Evolutionary conservation across 2,797 vertebrate species (phyloP), one percentile per base, ranked within the genome.

Genomic region (Gymnothorax reevesii): DNA sequence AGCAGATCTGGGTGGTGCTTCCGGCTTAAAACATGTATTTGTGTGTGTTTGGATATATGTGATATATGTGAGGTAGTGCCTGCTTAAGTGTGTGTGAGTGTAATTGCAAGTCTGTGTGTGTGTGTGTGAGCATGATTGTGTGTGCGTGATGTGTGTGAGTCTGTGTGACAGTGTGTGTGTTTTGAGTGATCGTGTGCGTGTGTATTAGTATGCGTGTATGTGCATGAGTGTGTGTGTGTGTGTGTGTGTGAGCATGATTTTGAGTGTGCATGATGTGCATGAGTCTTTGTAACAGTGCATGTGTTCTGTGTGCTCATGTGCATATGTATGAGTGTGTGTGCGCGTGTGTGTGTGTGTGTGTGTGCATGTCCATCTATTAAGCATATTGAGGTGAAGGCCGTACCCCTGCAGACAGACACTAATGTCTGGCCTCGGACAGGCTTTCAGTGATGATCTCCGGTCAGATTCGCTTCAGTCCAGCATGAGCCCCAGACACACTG

Each of bases 321-420:
- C 33, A 42, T 49, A 33, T 77, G 79, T 10, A 20, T 25, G 22
- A 33, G 33, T 49, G 13, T 49, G 33, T 77, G 33, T 42, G 25
- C 13, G 71, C 42, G 3, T 75, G 71, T 33, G 25, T 7, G 10
- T 42, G 27, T 1, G 27, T 42, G 27, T 42, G 10, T 75, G 25
- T 75, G 42, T 52, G 6, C 2, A 4, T 4, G 33, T 8, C 73
- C 49, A 13, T 52, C 73, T 52, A 33, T 75, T 80, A 15, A 82
- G 52, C n/a, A 55, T 82, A 25, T 82, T 82, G n/a, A 55, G 33
- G 8, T 79, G 75, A 79, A 57, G 79, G 79, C 54, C 54, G 25
- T 57, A 55, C 25, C 79, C 54, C 25, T 55, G 25, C 52, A 82
- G 79, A 55, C 79, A 7, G 25, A 42, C 42, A 33, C 20, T n/a